These are phyloP conservation scores for Danio aesculapii DNA, from an alignment of 2,797 vertebrate genomes.

Conservation along the genomic window DNA sequence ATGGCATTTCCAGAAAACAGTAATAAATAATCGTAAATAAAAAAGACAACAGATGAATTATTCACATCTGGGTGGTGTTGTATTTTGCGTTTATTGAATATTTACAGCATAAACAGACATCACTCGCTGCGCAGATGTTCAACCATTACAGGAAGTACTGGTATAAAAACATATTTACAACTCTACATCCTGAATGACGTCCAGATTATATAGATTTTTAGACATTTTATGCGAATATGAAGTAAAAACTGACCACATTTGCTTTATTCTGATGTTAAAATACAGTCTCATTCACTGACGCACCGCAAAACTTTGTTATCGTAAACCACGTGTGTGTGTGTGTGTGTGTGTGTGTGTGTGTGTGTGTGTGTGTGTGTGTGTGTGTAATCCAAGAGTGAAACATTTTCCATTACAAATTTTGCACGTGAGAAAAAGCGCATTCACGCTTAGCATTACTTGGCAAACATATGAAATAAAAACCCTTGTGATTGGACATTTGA, in stretches of 20 bases:
- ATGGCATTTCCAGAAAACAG: too few relatives aligned
- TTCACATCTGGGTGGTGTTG: conserved; percentile 53
- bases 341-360: too few relatives aligned
- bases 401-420: too few relatives aligned
- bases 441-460: too few relatives aligned
- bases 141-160: conserved; percentile 64
- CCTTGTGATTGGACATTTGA: too few relatives aligned
- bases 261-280: conserved; percentile 1
- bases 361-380: too few relatives aligned
- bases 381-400: background rate
- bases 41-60: conserved; percentile 17
- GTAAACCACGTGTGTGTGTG: background rate
- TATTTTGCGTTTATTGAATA: conserved; percentile 57
- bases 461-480: too few relatives aligned
- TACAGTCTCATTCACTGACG: background rate
- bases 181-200: conserved; percentile 43
- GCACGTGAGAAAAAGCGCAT: too few relatives aligned
- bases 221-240: background rate
- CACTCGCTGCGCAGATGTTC: conserved; percentile 62
- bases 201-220: background rate
- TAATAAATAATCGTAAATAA: background rate
- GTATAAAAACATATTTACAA: conserved; percentile 61
- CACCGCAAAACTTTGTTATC: background rate
- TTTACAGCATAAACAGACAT: conserved; percentile 69
- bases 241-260: background rate